Conservation (phyloP, 2,113 vertebrate genomes). For the Leucopsar rothschildi region DNA sequence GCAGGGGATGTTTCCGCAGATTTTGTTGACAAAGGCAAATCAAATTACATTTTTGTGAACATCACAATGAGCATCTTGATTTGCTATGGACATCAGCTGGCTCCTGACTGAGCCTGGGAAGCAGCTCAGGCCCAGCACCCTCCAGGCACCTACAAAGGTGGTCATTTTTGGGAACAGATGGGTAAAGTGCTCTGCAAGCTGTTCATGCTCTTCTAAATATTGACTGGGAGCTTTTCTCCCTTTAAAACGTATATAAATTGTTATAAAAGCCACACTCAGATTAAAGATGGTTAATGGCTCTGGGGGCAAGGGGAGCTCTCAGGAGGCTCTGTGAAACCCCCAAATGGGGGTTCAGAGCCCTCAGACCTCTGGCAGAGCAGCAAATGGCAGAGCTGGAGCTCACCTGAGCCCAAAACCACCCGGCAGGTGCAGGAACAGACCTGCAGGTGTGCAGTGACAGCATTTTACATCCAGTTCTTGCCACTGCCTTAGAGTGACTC, state of each 20-base stretch:
- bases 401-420: fast-evolving
- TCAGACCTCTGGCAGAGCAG: not conserved
- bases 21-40: constrained; percentile 71
- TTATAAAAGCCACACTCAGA: fast-evolving
- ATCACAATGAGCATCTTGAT: not conserved
- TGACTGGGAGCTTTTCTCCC: not conserved
- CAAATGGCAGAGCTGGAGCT: not conserved
- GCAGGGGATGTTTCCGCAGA: constrained; percentile 45
- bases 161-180: not conserved
- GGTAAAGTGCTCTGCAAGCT: not conserved
- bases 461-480: not conserved
- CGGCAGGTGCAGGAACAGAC: fast-evolving
- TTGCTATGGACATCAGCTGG: constrained; percentile 22
- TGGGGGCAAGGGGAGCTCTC: not conserved
- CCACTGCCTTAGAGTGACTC: not conserved
- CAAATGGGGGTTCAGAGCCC: fast-evolving
- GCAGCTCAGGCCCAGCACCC: not conserved
- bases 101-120: constrained; percentile 23
- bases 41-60: constrained; percentile 45
- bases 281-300: not conserved
- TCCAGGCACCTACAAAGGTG: not conserved
- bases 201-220: not conserved
- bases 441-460: fast-evolving
- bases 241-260: not conserved
- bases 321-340: not conserved